These are phyloP conservation scores for Tribolium madens DNA, from an alignment of 1,140 invertebrate species.

Conservation along the genomic window DNA sequence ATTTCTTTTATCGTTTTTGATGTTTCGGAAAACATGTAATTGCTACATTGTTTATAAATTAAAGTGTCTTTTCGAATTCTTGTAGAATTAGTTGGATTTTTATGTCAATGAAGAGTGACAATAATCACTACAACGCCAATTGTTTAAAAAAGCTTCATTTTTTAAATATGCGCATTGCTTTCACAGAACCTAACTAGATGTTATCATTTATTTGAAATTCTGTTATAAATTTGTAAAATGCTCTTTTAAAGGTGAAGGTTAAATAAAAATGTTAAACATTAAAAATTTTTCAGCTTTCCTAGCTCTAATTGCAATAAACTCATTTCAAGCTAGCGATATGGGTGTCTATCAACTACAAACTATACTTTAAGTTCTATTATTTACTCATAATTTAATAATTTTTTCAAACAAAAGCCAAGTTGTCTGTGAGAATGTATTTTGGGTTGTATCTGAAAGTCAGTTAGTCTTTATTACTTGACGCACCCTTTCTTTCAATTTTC, in stretches of 20 bases:
- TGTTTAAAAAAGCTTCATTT: constrained; percentile 41
- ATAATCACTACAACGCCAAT: constrained; percentile 50
- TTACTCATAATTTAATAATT: too few species aligned
- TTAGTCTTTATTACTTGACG: too few species aligned
- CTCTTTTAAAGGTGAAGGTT: constrained; percentile 45
- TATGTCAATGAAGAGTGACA: constrained; percentile 46
- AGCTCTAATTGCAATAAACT: background rate
- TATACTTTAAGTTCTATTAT: too few species aligned
- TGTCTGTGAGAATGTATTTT: too few species aligned
- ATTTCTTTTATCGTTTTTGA: constrained; percentile 34
- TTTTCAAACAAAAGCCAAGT: too few species aligned
- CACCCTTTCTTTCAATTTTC: too few species aligned
- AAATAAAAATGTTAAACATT: constrained; percentile 36
- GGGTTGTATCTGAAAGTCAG: too few species aligned
- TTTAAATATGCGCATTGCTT: background rate
- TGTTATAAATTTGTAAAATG: constrained; percentile 43
- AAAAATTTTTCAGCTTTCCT: background rate
- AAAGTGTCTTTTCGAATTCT: constrained; percentile 40
- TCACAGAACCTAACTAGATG: constrained; percentile 15
- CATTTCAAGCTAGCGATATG: background rate
- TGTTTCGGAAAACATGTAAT: constrained; percentile 13
- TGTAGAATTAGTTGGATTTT: constrained; percentile 39
- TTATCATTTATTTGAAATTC: constrained; percentile 27
- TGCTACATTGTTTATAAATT: constrained; percentile 34
- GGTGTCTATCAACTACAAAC: too few species aligned